phyloP scores from a whole-genome alignment of 2,113 vertebrate species.

The Microcebus griseorufus region DNA sequence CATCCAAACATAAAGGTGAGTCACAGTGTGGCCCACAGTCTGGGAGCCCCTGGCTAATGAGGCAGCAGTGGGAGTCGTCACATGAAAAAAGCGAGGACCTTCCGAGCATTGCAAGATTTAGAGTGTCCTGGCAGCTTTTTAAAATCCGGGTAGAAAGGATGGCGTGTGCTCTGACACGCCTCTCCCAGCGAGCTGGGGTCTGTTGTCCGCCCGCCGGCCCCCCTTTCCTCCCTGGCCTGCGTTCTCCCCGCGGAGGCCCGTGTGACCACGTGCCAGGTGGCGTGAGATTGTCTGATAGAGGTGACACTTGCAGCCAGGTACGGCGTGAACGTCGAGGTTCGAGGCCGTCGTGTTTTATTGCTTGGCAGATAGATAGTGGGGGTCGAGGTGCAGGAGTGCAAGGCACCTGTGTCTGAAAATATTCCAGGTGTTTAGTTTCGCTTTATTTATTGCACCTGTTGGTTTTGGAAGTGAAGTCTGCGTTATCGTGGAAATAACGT shows the following conservation, averaged over 20 bases:
- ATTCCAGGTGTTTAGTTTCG: neutral
- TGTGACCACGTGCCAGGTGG: rapidly evolving
- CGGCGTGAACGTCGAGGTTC: rapidly evolving
- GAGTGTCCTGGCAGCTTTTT: neutral
- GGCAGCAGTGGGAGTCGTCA: too few relatives aligned
- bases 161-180: rapidly evolving
- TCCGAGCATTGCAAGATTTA: neutral
- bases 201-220: rapidly evolving
- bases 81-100: too few relatives aligned
- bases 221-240: rapidly evolving
- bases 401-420: rapidly evolving
- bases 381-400: neutral
- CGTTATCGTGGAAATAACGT: neutral
- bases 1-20: neutral
- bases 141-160: neutral
- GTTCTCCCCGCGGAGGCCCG: too few relatives aligned
- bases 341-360: rapidly evolving
- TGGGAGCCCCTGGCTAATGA: neutral
- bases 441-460: neutral
- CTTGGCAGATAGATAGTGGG: neutral
- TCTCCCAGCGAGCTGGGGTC: rapidly evolving
- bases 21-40: rapidly evolving
- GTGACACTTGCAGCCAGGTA: neutral
- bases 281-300: rapidly evolving
- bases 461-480: neutral